Conservation (phyloP, 2,797 vertebrate genomes). For the Carcharodon carcharias region DNA sequence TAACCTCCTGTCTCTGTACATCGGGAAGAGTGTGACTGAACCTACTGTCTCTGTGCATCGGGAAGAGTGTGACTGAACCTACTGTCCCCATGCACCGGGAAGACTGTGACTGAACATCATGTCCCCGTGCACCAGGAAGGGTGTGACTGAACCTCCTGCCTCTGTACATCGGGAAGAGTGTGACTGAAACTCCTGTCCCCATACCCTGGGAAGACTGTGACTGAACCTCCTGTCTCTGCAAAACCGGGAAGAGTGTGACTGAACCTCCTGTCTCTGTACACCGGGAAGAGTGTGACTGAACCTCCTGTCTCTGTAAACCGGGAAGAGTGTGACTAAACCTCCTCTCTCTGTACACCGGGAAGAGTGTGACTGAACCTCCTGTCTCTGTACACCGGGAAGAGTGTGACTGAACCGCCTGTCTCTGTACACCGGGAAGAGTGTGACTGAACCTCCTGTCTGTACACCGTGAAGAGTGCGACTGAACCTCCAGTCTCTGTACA, state of each 20-base stretch:
- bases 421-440: neutral
- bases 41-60: too few species aligned
- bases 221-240: neutral
- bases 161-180: neutral
- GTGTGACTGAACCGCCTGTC: neutral
- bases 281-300: neutral
- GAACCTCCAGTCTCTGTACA: too few species aligned
- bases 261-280: too few species aligned
- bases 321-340: neutral
- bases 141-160: neutral
- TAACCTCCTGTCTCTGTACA: too few species aligned
- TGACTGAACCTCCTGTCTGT: neutral
- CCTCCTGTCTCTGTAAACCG: neutral
- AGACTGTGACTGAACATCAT: neutral
- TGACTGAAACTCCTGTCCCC: neutral
- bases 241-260: too few species aligned
- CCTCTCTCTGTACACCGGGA: too few species aligned
- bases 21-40: neutral
- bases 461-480: too few species aligned
- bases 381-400: too few species aligned
- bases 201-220: neutral
- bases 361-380: too few species aligned
- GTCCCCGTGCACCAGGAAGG: neutral
- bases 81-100: neutral
- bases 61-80: too few species aligned